Evolutionary conservation across 2,797 vertebrate species (phyloP), one percentile per base, ranked within the genome.

Genomic region (Tinamus major): DNA sequence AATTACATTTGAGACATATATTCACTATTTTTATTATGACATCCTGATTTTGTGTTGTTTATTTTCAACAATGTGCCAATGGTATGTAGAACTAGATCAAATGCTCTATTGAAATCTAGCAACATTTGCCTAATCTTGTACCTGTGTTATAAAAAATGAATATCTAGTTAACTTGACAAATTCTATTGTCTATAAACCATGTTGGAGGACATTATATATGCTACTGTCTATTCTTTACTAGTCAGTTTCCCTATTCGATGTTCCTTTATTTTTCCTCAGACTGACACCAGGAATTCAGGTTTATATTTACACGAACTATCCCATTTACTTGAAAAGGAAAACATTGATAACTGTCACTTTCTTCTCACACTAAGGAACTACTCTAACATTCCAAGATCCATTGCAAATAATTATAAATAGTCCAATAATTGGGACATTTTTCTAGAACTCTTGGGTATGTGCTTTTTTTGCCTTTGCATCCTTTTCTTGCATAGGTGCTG

Each of bases 121-220:
- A 78, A 63, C 4, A 79, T 87, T 31, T 31, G 19, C 79, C 62
- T 79, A 89, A 51, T 18, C 31, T 90, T 0, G 0, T 70, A 75
- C 3, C 12, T 69, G 20, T 69, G 33, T 35, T 62, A 80, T 77
- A 89, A 85, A 91, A 94, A 89, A 89, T 63, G 3, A 1, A 42
- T 65, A 27, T 59, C 44, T 87, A 1, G 1, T 74, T 75, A 93
- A 90, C 89, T 75, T 90, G 71, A 77, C 27, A 79, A 77, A 79
- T 82, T 90, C 9, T 69, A 90, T 92, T 92, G 53, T 37, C 59
- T 61, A 78, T 94, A 94, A 94, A 71, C 48, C 37, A 79, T 55
- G 58, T 77, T 75, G 53, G 39, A 87, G 44, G 15, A 39, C n/a
- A 75, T 93, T 89, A 90, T 89, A 87, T 92, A 90, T 62, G 58